phyloP scores from a whole-genome alignment of 2,797 vertebrate species.

The Agapornis canus region DNA sequence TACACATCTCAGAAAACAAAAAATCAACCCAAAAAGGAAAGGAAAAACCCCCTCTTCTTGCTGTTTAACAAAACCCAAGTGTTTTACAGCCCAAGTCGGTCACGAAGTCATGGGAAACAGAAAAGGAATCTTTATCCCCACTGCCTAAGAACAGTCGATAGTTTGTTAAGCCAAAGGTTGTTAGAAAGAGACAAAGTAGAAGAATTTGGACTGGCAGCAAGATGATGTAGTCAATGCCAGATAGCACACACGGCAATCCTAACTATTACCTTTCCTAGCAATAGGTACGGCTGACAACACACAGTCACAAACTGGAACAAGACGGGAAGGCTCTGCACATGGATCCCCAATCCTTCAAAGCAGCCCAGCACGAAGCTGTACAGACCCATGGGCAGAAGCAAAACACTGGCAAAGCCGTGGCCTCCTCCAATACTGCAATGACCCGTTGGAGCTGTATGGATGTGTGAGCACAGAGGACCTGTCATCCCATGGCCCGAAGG shows the following conservation, averaged over 20 bases:
- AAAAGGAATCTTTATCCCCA: constrained; percentile 55
- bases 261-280: background rate
- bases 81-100: constrained; percentile 75
- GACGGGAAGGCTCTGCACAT: constrained; percentile 20
- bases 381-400: background rate
- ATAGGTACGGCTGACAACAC: background rate
- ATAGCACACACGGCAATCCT: background rate
- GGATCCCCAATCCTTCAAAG: background rate
- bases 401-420: background rate
- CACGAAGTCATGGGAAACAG: constrained; percentile 57
- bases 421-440: background rate
- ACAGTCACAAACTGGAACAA: background rate
- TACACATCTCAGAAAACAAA: constrained; percentile 77
- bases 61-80: constrained; percentile 62
- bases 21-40: background rate
- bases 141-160: constrained; percentile 74
- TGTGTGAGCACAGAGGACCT: background rate
- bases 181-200: constrained; percentile 18
- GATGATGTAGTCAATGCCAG: background rate
- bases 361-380: background rate
- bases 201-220: constrained; percentile 40
- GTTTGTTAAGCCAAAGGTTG: constrained; percentile 60
- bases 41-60: background rate
- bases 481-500: background rate
- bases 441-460: background rate